Conservation (phyloP, 2,888 invertebrate genomes). For the Achlya flavicornis region DNA sequence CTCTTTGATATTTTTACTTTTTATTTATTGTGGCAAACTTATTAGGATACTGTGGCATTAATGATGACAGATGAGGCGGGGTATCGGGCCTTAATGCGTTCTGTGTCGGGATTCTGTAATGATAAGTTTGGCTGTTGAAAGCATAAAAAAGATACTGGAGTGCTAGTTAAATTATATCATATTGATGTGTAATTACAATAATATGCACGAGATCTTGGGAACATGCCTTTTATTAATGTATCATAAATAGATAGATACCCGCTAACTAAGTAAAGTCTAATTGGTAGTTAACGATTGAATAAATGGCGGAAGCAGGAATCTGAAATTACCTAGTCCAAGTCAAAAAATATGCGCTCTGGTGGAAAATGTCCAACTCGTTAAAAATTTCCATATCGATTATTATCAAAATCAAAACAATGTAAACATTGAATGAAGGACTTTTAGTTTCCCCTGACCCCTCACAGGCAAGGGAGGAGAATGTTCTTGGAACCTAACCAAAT, state of each 20-base stretch:
- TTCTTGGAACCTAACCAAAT: too few species aligned
- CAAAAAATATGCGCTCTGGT: too few species aligned
- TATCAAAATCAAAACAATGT: too few species aligned
- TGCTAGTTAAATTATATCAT: slow-evolving; percentile 57
- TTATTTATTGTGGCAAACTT: slow-evolving; percentile 81
- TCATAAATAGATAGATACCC: slow-evolving; percentile 6
- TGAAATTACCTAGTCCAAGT: too few species aligned
- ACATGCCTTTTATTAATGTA: slow-evolving; percentile 12
- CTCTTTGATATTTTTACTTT: slow-evolving; percentile 76
- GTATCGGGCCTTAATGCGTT: slow-evolving; percentile 71
- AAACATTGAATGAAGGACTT: too few species aligned
- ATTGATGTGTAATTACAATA: slow-evolving; percentile 39
- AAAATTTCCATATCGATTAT: too few species aligned
- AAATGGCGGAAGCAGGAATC: not conserved
- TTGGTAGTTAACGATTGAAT: not conserved
- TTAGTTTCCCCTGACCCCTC: too few species aligned
- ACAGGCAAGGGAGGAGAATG: too few species aligned
- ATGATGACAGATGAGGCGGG: slow-evolving; percentile 81
- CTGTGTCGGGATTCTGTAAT: slow-evolving; percentile 57
- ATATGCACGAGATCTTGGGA: slow-evolving; percentile 10
- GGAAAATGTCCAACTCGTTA: too few species aligned
- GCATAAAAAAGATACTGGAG: slow-evolving; percentile 52
- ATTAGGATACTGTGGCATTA: slow-evolving; percentile 81
- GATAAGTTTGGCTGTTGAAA: slow-evolving; percentile 52
- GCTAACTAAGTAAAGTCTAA: too few species aligned